Evolutionary conservation across 2,113 vertebrate genomes (phyloP).

Genomic region (Hydropotes inermis): DNA sequence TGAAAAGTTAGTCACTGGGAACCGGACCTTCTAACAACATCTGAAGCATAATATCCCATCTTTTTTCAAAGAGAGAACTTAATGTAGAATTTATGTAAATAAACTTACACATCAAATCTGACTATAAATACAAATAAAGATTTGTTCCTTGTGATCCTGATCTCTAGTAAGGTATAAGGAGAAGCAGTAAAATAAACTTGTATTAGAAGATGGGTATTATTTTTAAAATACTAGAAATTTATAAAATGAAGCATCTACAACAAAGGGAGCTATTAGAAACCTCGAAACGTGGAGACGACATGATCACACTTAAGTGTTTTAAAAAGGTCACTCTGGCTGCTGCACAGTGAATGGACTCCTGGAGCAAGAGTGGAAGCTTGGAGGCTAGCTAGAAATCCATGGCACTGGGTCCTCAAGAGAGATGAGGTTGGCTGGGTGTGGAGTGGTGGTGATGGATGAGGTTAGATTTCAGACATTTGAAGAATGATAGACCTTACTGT

Average conservation of each 20-base stretch:
- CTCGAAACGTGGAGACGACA: neutral
- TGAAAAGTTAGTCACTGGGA: slow-evolving; percentile 20
- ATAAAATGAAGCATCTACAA: slow-evolving; percentile 4
- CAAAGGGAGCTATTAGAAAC: neutral
- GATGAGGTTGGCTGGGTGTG: neutral
- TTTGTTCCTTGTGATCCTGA: neutral
- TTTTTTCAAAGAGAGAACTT: neutral
- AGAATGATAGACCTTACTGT: neutral
- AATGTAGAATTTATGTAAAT: neutral
- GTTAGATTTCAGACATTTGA: neutral
- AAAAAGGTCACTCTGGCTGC: neutral
- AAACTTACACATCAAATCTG: slow-evolving; percentile 28
- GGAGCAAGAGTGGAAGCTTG: neutral
- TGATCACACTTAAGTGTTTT: neutral
- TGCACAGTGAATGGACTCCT: neutral
- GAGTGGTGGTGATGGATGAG: neutral
- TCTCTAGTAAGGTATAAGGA: neutral
- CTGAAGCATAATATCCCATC: neutral
- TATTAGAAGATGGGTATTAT: neutral
- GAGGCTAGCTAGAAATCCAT: neutral
- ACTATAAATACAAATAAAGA: slow-evolving; percentile 40
- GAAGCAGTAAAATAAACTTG: neutral
- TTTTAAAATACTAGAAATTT: slow-evolving; percentile 3
- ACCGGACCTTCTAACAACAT: neutral
- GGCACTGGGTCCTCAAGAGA: neutral